Base-by-base conservation (phyloP, 2,888 invertebrate genomes). In the Parnassius mnemosyne region DNA sequence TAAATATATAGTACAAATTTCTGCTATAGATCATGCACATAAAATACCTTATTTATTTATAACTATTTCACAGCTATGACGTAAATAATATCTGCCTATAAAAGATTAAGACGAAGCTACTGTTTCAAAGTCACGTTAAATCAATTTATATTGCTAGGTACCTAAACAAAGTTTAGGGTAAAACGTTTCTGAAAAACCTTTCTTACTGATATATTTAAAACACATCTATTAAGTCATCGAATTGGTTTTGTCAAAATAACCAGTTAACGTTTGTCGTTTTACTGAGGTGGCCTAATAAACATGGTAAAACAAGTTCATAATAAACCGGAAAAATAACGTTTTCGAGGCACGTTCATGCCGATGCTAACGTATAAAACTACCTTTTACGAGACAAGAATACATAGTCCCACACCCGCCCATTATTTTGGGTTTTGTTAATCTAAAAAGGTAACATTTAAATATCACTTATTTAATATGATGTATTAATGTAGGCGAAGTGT, bases 261-360 rank as follows among this genome's bases (percentile, higher is more conserved):
- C 50, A 13, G 53, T 49, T 42, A 50, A 55, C 59, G 66, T 65
- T 64, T 61, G 66, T 72, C 70, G 74, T 68, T 70, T 74, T 78
- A 76, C 77, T 74, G 74, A 75, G 75, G 72, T 84, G 86, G 85
- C 81, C 72, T 69, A 71, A 73, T 71, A 71, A 72, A 74, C 73
- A 73, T 79, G 77, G 76, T 75, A 72, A 79, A 85, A 85, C 84
- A 76, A 81, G 82, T 83, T 75, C 75, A 73, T 69, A 74, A 75
- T 74, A 81, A 87, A 87, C 87, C 88, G 88, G 88, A 88, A 87
- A 85, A 87, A 85, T 87, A 86, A 82, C 79, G 84, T 83, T 88
- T 88, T 87, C 84, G 82, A 75, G 73, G 75, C 88, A 87, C 87
- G 86, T 84, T 76, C 74, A 34, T 75, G 72, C 67, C 71, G 76